Evolutionary conservation across 2,888 invertebrate genomes (phyloP), one percentile per base, ranked within the genome.

Genomic region (Criorhina ranunculi): DNA sequence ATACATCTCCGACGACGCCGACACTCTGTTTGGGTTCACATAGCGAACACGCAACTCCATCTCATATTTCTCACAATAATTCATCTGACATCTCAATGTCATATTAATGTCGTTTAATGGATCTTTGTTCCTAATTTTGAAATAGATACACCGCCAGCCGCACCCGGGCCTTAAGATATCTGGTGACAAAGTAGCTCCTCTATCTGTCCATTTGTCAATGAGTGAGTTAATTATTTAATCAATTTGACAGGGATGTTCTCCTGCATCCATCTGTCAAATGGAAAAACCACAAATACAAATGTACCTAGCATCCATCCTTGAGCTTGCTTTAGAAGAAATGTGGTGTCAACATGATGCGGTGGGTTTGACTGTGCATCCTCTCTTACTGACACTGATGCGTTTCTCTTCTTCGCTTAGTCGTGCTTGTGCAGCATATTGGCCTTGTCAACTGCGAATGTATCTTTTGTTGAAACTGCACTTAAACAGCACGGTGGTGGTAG

Each of bases 61-160:
- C 73, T 83, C 55, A 55, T 73, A 35, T 78, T 73, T 67, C 78
- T 62, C 19, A 37, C 19, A 44, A 82, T 72, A 82, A 78, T 78
- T 82, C 67, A 78, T 78, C 79, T 75, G 79, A 79, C 83, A 83
- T 67, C 62, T 69, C 83, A 83, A 79, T 79, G 83, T 79, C 83
- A 79, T 59, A 75, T 79, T 78, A 82, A 73, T 69, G 72, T 15
- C 24, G 37, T 53, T 62, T 69, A 64, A 73, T 55, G 35, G 9
- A 5, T 55, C 15, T 53, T 35, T 66, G 66, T 78, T 69, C 49
- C 37, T 51, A 53, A 42, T 59, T 66, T 60, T 24, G 62, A 53
- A 64, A 82, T 69, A 35, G 62, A 55, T 73, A 72, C 57, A 55
- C 31, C 33, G 33, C 44, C 9, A 15, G n/a, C n/a, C 33, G 24